A percentile compares a stretch with the other conserved stretches of the same genome.
Evolutionary conservation across 1,140 invertebrate genomes (phyloP).

Genomic region (Apis mellifera): DNA sequence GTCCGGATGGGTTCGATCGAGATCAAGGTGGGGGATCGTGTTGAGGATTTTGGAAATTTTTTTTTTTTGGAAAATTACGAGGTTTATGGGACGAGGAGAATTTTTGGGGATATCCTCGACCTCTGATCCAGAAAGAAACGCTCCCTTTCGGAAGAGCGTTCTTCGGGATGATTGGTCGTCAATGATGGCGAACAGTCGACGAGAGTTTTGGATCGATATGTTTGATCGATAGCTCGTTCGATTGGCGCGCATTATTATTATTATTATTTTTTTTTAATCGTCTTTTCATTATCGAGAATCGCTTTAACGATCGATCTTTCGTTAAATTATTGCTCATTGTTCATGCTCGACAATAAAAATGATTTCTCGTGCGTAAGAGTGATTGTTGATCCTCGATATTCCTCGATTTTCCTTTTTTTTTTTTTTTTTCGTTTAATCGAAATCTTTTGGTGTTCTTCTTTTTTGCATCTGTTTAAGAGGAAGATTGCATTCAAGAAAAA

Average conservation of each 20-base stretch:
- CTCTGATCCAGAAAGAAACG: background rate
- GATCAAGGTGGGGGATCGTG: no score
- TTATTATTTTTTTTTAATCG: conserved; percentile 32
- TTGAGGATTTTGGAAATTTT: background rate
- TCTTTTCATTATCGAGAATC: conserved; percentile 20
- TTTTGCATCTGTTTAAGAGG: no score
- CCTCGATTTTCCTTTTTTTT: no score
- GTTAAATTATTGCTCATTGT: conserved; percentile 57
- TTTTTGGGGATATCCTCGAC: background rate
- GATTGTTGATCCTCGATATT: no score
- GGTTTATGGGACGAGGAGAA: background rate
- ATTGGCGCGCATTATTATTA: background rate
- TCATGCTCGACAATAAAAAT: conserved; percentile 46
- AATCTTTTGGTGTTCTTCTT: no score
- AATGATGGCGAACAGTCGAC: background rate
- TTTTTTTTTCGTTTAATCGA: background rate
- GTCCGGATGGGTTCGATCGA: background rate
- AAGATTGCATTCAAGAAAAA: no score
- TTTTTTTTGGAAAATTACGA: background rate
- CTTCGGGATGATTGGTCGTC: conserved; percentile 14
- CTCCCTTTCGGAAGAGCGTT: background rate
- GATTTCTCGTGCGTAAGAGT: conserved; percentile 10
- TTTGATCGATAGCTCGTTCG: conserved; percentile 27
- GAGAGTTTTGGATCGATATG: conserved; percentile 39
- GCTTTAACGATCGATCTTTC: conserved; percentile 13